Base-by-base conservation (phyloP, 1,140 invertebrate species). In the Hyposmocoma kahamanoa region DNA sequence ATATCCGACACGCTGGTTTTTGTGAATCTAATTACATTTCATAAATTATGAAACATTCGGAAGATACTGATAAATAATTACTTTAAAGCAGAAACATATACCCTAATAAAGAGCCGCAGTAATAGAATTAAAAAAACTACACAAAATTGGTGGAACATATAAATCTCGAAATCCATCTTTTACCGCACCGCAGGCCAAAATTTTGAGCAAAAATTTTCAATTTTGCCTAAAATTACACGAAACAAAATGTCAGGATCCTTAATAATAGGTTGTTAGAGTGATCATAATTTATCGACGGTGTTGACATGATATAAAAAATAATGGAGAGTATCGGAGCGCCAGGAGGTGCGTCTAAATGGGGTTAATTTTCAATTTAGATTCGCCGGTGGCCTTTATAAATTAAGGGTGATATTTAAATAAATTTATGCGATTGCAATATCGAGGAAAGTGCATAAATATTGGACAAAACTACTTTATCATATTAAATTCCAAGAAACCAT, bases 281-380 rank as follows among this genome's bases (percentile, higher is more conserved):
- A 62, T 60, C 63, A 80, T 82, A 81, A 75, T 67, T 84, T 75
- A 84, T 74, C 53, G 69, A 57, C 63, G 55, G 77, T 79, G 82
- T 79, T 81, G 82, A 85, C 77, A 79, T 58, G 75, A 69, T 64
- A 41, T 56, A 67, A 74, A 70, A 73, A 66, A 52, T 59, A 51
- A 53, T 53, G 34, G 50, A 60, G 55, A 66, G 64, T 54, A 53
- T 50, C 38, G 52, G 53, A 68, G 47, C 68, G 64, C 70, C 72
- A 63, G 63, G 65, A 73, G 73, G 71, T 67, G 69, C 72, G 62
- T 72, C 63, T 72, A 66, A 72, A 72, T 69, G 72, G 75, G 70
- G 73, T 76, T 74, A 80, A 82, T 77, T 78, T 84, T 81, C 75
- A 81, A 81, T 84, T 71, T 72, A 44, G 54, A 67, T 69, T 70